These are phyloP conservation scores for Epinephelus fuscoguttatus DNA, from an alignment of 2,113 vertebrate genomes.

Conservation along the genomic window DNA sequence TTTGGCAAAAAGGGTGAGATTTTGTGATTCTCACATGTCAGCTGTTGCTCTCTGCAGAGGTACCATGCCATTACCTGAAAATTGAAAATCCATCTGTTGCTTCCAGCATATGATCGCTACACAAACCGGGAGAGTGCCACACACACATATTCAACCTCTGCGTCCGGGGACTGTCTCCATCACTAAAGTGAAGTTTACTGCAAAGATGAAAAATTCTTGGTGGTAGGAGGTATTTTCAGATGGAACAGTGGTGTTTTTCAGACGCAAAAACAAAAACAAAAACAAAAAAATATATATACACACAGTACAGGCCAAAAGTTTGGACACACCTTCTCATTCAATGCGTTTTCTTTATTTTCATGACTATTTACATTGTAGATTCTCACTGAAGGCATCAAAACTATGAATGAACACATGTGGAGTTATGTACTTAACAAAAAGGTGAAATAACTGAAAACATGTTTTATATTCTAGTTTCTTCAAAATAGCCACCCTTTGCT, in stretches of 20 bases:
- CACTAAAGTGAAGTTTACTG: neutral
- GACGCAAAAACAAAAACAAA: too few species aligned
- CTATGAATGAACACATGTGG: too few species aligned
- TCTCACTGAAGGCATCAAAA: too few species aligned
- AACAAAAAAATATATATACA: too few species aligned
- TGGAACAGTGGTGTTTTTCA: neutral
- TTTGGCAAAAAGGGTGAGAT: constrained; percentile 3
- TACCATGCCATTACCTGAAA: constrained; percentile 16
- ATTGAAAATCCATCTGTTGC: constrained; percentile 31
- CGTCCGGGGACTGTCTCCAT: constrained; percentile 13
- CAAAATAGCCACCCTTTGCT: too few species aligned
- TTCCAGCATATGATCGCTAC: neutral
- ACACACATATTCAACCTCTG: neutral
- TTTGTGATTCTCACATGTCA: neutral
- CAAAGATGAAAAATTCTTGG: neutral
- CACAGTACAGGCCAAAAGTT: too few species aligned
- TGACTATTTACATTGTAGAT: too few species aligned
- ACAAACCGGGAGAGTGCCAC: neutral
- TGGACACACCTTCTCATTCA: too few species aligned
- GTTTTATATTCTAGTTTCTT: too few species aligned
- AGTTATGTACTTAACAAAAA: too few species aligned
- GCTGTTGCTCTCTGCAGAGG: constrained; percentile 1
- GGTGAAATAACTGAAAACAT: too few species aligned
- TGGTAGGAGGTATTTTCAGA: neutral
- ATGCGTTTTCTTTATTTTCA: too few species aligned